These are phyloP conservation scores for Pangasius macronema DNA, from an alignment of 2,797 vertebrate species.

Conservation along the genomic window DNA sequence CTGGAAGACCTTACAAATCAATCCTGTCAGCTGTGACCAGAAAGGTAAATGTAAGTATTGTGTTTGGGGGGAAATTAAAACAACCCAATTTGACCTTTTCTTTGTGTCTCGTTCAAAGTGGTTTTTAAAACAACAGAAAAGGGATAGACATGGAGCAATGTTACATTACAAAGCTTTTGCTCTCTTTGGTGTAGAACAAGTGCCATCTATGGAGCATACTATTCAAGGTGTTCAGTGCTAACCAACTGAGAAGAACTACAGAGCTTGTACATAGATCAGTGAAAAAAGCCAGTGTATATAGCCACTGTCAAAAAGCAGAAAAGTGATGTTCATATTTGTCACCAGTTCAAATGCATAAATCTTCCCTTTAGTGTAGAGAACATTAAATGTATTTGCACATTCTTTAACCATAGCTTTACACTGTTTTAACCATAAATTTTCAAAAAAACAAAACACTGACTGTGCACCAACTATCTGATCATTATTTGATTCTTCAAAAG, in stretches of 20 bases:
- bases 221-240: not conserved
- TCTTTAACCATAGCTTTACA: not conserved
- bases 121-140: constrained; percentile 41
- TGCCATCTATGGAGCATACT: not conserved
- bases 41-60: constrained; percentile 54
- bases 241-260: not conserved
- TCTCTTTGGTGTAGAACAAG: not conserved
- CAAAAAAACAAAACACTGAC: not conserved
- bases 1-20: constrained; percentile 54
- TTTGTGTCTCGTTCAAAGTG: constrained; percentile 54
- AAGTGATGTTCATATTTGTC: not conserved
- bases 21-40: constrained; percentile 54
- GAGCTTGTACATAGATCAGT: not conserved
- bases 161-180: constrained; percentile 51
- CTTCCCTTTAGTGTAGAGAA: not conserved
- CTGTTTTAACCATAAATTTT: not conserved
- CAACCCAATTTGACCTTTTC: constrained; percentile 52
- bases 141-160: constrained; percentile 24
- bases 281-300: too few relatives aligned
- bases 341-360: not conserved
- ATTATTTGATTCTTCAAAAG: not conserved
- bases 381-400: not conserved
- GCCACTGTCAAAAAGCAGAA: not conserved
- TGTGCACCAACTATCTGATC: not conserved
- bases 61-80: constrained; percentile 56